Percentiles rank a stretch among this genome's conserved stretches.
phyloP scores from a whole-genome alignment of 2,113 vertebrate species.

The Gobiocypris rarus region DNA sequence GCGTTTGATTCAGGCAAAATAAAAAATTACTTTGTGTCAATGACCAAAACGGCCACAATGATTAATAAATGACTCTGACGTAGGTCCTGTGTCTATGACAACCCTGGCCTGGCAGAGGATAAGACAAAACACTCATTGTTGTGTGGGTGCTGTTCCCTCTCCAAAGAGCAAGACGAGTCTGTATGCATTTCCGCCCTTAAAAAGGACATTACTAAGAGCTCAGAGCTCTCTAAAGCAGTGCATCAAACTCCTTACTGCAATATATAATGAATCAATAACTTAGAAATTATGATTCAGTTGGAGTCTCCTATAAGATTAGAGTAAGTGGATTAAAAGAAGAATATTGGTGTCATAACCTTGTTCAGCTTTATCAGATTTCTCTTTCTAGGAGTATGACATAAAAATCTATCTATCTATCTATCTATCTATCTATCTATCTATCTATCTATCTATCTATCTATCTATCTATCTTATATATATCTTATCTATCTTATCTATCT shows the following conservation, averaged over 20 bases:
- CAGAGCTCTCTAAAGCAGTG: background rate
- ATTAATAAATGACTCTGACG: conserved; percentile 55
- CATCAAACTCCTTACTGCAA: conserved; percentile 24
- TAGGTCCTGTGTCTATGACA: conserved; percentile 61
- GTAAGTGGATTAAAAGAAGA: conserved; percentile 15
- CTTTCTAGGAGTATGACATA: too few relatives aligned
- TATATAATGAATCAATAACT: conserved; percentile 33
- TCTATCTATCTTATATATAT: too few relatives aligned
- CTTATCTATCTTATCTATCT: too few relatives aligned
- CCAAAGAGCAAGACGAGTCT: conserved; percentile 37
- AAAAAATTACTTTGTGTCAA: conserved; percentile 55
- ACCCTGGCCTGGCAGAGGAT: conserved; percentile 56
- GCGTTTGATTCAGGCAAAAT: conserved; percentile 51
- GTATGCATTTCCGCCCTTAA: conserved; percentile 32
- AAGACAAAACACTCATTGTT: conserved; percentile 58
- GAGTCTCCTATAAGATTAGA: conserved; percentile 26
- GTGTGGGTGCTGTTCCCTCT: conserved; percentile 40
- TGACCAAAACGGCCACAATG: conserved; percentile 51
- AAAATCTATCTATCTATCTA: too few relatives aligned
- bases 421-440: too few relatives aligned
- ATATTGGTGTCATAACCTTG: conserved; percentile 14
- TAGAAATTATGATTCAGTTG: conserved; percentile 13
- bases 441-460: too few relatives aligned
- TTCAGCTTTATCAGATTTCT: background rate
- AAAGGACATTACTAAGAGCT: conserved; percentile 22